These are phyloP conservation scores for Mormyrops attenuatus DNA, from an alignment of 2,797 vertebrate species.

Conservation along the genomic window DNA sequence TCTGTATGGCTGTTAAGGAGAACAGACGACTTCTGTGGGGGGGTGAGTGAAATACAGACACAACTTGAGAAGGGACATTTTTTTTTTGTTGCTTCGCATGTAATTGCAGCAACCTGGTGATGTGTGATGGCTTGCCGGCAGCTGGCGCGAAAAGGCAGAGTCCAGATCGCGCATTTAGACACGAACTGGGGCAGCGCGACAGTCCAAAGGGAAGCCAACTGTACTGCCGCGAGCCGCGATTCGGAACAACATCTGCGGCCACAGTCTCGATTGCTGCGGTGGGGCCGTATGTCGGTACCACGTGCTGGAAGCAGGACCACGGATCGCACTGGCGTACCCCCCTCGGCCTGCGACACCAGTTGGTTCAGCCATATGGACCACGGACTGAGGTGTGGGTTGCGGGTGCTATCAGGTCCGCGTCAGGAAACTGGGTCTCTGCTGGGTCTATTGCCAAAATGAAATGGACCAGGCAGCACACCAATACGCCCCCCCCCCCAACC, in stretches of 20 bases:
- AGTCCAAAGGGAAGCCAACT: neutral
- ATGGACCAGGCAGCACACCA: neutral
- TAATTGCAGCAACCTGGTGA: neutral
- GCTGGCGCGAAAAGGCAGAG: neutral
- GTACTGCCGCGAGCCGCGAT: neutral
- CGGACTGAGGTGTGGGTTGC: neutral
- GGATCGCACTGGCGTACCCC: constrained; percentile 27
- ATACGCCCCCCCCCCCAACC: neutral
- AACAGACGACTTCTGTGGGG: neutral
- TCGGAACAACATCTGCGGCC: neutral
- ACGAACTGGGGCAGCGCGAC: neutral
- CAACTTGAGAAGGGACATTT: neutral
- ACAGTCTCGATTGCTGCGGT: constrained; percentile 29
- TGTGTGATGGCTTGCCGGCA: too few relatives aligned
- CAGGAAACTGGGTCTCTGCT: constrained; percentile 8
- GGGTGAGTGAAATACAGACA: neutral
- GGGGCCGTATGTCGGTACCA: constrained; percentile 46
- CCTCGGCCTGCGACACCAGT: constrained; percentile 38
- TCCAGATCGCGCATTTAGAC: neutral
- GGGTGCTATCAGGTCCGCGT: neutral
- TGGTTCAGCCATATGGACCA: constrained; percentile 45
- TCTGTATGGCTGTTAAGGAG: neutral
- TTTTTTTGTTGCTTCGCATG: neutral
- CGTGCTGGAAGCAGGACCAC: constrained; percentile 33
- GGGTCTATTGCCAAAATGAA: neutral